Evolutionary conservation across 2,113 vertebrate genomes (phyloP), one percentile per base, ranked within the genome.

Genomic region (Callopanchax toddi): DNA sequence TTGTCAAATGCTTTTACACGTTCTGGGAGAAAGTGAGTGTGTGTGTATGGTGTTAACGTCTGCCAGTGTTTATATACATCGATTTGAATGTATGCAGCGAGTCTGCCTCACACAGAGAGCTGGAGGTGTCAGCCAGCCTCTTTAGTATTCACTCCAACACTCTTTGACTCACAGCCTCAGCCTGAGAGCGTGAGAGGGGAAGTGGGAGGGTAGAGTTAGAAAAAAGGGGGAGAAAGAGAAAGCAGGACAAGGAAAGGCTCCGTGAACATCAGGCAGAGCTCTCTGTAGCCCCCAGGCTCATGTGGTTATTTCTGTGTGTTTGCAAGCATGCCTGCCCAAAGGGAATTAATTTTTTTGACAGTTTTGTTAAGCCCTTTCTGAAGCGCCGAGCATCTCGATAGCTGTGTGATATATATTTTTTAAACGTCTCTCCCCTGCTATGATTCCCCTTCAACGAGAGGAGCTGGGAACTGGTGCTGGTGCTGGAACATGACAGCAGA

Each of bases 121-220:
- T 76, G 78, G 78, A 82, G 79, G 87, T 91, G 88, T 88, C 82
- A 79, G 78, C 78, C 78, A 71, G 61, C 76, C 86, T 92, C 76
- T 79, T 92, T 92, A 90, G 90, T 92, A 93, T 93, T 93, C 92
- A 76, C 78, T 87, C 78, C 92, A 83, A 79, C 88, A 86, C 88
- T 71, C 86, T 73, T 84, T 91, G 91, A 92, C 86, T 93, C 92
- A 91, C 88, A 80, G 90, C 79, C 79, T 86, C 76, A 86, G 88
- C 83, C 89, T 73, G 74, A 86, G 76, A 89, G 83, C 42, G 39
- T 67, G 67, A 78, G 76, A 71, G 74, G 70, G 76, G 75, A 25
- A 43, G 53, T 43, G 53, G 39, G 8, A 34, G 23, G 22, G 45
- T 32, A 13, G 65, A 74, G 66, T 65, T 46, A 57, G 67, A 86